phyloP scores from a whole-genome alignment of 2,888 invertebrate genomes.

The Onthophagus sagittarius region DNA sequence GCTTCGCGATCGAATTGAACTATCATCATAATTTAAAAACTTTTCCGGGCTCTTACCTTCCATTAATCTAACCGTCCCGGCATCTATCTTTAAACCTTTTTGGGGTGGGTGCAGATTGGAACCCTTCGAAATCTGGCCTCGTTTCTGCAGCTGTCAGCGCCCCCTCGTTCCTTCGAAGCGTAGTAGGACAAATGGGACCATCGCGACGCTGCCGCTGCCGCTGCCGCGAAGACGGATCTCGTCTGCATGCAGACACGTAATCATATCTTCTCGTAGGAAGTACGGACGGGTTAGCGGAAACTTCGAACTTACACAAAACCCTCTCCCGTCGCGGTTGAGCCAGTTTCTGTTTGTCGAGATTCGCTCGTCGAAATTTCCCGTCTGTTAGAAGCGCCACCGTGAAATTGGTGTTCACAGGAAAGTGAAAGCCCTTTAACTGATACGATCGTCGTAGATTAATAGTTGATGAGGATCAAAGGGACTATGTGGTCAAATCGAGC shows the following conservation, averaged over 20 bases:
- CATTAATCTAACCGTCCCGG: too few species aligned
- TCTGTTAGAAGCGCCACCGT: neutral
- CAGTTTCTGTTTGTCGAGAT: too few species aligned
- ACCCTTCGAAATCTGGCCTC: neutral
- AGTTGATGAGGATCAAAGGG: conserved; percentile 3
- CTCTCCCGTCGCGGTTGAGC: too few species aligned
- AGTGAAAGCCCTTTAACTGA: neutral
- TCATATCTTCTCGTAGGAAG: neutral
- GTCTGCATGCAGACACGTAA: conserved; percentile 7
- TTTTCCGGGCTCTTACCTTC: too few species aligned
- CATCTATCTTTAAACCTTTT: neutral
- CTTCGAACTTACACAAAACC: too few species aligned
- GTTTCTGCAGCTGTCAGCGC: conserved; percentile 7
- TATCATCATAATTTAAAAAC: too few species aligned
- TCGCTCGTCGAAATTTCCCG: too few species aligned
- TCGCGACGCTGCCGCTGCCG: neutral
- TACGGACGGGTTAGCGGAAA: too few species aligned
- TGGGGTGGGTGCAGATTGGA: neutral
- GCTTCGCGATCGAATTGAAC: too few species aligned
- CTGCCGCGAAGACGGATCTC: neutral
- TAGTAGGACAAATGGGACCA: neutral
- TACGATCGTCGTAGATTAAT: neutral
- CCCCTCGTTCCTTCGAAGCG: neutral
- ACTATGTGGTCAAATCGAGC: neutral
- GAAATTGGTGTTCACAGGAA: neutral